A percentile compares a stretch with the other conserved stretches of the same genome.
phyloP scores from a whole-genome alignment of 2,113 vertebrate genomes.

The human (Homo sapiens) region GRCh38 chr2:80372001-80372500 shows the following conservation, averaged over 20 bases:
- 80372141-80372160: background rate
- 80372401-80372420: background rate
- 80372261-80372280: background rate
- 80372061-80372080: background rate
- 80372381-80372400: background rate
- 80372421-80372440: background rate
- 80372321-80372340: background rate
- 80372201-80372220: background rate
- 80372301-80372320: background rate
- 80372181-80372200: background rate
- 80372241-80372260: background rate
- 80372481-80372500: background rate
- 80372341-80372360: background rate
- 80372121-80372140: background rate
- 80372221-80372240: background rate
- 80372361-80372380: background rate
- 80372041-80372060: background rate
- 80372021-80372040: background rate
- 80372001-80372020: slow-evolving; percentile 20
- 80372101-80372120: background rate
- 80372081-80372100: background rate
- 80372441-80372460: background rate
- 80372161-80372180: background rate
- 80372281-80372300: background rate
- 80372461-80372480: background rate